Evolutionary conservation across 2,888 invertebrate genomes (phyloP).

Genomic region (Amiota communis): DNA sequence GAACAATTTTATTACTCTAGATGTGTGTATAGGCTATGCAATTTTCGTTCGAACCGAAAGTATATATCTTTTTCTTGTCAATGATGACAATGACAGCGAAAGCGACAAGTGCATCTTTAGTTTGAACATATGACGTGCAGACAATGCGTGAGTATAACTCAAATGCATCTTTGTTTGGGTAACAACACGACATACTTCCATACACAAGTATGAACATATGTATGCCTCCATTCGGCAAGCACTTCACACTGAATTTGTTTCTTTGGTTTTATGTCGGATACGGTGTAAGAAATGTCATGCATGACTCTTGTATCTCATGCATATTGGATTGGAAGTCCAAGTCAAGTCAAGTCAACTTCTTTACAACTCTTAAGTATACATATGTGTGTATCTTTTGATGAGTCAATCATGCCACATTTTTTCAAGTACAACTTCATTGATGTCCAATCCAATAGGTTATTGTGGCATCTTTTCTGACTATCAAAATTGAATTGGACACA

Average conservation of each 20-base stretch:
- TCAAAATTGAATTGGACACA: not conserved
- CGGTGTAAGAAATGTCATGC: constrained; percentile 5
- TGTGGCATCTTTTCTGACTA: constrained; percentile 26
- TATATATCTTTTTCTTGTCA: not conserved
- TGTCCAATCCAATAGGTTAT: constrained; percentile 14
- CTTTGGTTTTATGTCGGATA: not conserved
- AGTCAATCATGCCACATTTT: constrained; percentile 64
- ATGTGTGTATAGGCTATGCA: too few relatives aligned
- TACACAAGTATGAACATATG: too few relatives aligned
- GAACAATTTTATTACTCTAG: too few relatives aligned
- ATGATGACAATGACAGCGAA: constrained; percentile 28
- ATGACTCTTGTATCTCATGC: constrained; percentile 4
- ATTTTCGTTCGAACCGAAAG: too few relatives aligned
- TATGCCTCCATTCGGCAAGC: not conserved
- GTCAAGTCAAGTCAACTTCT: not conserved
- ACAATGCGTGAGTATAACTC: constrained; percentile 68
- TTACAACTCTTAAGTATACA: constrained; percentile 37
- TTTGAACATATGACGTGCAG: constrained; percentile 58
- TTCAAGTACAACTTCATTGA: constrained; percentile 50
- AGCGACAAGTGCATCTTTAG: constrained; percentile 4
- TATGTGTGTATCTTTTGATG: constrained; percentile 55
- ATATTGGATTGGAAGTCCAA: not conserved
- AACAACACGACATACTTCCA: constrained; percentile 58
- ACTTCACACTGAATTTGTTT: constrained; percentile 34
- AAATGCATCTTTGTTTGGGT: constrained; percentile 51